phyloP scores from a whole-genome alignment of 1,140 invertebrate genomes.

The Latrodectus geometricus region DNA sequence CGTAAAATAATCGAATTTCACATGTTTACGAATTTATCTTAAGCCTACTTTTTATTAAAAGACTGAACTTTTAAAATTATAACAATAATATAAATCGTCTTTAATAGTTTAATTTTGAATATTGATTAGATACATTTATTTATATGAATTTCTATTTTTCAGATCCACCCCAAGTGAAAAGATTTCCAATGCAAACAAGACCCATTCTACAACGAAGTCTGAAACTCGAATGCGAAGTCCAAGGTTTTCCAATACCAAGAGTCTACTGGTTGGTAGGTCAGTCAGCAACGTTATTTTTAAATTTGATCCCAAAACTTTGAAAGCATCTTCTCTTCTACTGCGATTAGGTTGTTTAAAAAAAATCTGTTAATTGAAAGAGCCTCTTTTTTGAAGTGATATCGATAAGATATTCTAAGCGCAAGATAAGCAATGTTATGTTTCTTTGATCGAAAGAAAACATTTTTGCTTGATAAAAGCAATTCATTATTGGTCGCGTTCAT shows the following conservation, averaged over 20 bases:
- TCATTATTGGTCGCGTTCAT: too few species aligned
- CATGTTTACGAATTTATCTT: too few species aligned
- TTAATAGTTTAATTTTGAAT: too few species aligned
- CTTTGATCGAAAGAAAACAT: too few species aligned
- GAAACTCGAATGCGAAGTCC: conserved; percentile 56
- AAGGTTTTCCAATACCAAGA: conserved; percentile 56
- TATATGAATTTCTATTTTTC: conserved; percentile 51
- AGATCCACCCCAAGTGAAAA: conserved; percentile 36
- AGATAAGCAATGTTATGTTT: too few species aligned
- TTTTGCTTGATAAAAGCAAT: too few species aligned
- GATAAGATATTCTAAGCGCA: too few species aligned
- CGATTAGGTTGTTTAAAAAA: not conserved
- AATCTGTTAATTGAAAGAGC: not conserved
- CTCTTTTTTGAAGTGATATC: not conserved
- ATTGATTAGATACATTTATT: too few species aligned
- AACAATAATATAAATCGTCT: too few species aligned
- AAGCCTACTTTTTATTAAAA: too few species aligned
- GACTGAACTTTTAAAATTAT: too few species aligned
- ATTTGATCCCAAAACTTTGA: not conserved
- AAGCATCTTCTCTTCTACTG: not conserved
- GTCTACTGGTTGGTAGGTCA: conserved; percentile 63
- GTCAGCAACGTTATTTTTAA: not conserved
- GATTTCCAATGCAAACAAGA: conserved; percentile 26
- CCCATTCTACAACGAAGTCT: conserved; percentile 37
- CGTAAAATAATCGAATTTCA: too few species aligned